Base-by-base conservation (phyloP, 2,888 invertebrate species). In the Melanostoma scalare region DNA sequence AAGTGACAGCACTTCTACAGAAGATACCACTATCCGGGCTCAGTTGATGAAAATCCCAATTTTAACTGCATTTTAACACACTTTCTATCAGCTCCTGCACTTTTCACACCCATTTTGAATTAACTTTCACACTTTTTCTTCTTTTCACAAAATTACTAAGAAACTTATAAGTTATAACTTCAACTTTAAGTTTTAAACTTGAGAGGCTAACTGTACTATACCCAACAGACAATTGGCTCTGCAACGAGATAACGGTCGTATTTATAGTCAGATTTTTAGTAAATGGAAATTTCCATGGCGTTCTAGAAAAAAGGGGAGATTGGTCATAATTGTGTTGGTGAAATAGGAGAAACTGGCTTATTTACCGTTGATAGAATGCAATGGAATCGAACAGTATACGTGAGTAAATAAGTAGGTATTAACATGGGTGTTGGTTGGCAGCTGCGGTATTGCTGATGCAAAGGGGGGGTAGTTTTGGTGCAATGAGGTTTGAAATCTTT, bases 271-370 rank as follows among this genome's bases (percentile, higher is more conserved):
- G 6, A 30, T 4, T n/a, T 5, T 6, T 10, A 3, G 4, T 3
- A 48, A 61, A 56, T 44, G 81, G 81, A 81, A 81, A 81, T 67
- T 81, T 81, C 81, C 67, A 76, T 48, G 35, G 72, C 72, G 38
- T 81, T 77, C 72, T 50, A 56, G 67, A 81, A 75, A 46, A 50
- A 8, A 67, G 81, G 76, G 76, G 72, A 68, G 68, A 61, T 60
- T 10, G 0, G 5, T 40, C 72, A 10, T 38, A 3, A 40, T 42
- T 4, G 5, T 3, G 2, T 9, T 33, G 3, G 4, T 30, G 48
- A 63, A 4, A 48, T 63, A 63, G 40, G 50, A 9, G 63, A 31
- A 63, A 48, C 38, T 36, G n/a, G 6, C 50, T 50, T 63, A 63
- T 63, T 6, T 63, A 63, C 38, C 31, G 8, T 9, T 3, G 2